Conservation (phyloP, 2,797 vertebrate species). For the Silurus lanzhouensis region DNA sequence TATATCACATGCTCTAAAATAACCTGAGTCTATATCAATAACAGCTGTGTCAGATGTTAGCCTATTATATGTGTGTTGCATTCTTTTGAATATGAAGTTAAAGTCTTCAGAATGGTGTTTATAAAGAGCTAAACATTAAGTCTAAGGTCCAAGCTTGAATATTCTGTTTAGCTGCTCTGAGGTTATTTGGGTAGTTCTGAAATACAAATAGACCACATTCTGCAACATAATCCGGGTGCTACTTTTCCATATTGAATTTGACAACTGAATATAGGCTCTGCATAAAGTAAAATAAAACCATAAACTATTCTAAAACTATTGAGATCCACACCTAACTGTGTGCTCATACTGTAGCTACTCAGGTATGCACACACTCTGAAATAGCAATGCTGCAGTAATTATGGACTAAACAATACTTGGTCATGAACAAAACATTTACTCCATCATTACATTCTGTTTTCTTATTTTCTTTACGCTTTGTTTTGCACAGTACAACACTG, state of each 20-base stretch:
- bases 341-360: neutral
- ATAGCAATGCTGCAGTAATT: neutral
- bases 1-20: neutral
- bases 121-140: neutral
- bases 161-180: constrained; percentile 1
- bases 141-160: neutral
- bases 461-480: constrained; percentile 53
- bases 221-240: neutral
- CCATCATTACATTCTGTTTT: constrained; percentile 2
- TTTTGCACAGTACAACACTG: constrained; percentile 74
- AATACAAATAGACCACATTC: neutral
- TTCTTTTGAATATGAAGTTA: neutral
- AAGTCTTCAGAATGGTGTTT: neutral
- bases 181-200: neutral
- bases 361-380: neutral
- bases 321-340: neutral
- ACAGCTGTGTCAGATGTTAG: neutral
- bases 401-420: neutral
- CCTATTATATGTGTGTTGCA: neutral
- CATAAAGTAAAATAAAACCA: neutral
- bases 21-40: neutral
- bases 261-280: neutral
- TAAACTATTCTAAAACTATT: neutral
- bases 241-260: neutral
- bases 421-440: constrained; percentile 46